phyloP scores from a whole-genome alignment of 1,140 invertebrate species.

The Saccostrea glomerata region DNA sequence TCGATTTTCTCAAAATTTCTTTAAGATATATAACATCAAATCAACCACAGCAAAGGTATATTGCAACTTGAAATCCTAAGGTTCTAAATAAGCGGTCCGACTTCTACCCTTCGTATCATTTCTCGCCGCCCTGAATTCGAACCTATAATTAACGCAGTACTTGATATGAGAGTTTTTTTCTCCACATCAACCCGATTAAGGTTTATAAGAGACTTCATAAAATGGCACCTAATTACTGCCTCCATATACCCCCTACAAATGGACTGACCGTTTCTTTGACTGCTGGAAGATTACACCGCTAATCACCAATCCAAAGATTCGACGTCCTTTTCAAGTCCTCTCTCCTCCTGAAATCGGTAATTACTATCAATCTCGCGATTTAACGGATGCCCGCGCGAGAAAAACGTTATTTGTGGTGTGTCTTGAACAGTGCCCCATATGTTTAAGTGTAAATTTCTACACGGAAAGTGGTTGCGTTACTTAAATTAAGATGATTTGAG shows the following conservation, averaged over 20 bases:
- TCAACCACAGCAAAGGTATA: no score
- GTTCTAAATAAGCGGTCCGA: not conserved
- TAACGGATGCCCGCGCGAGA: constrained; percentile 33
- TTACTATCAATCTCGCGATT: constrained; percentile 38
- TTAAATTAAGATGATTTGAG: constrained; percentile 38
- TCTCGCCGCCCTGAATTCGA: not conserved
- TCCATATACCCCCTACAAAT: constrained; percentile 23
- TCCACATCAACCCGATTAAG: constrained; percentile 33
- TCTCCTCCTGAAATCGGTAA: constrained; percentile 27
- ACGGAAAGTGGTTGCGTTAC: constrained; percentile 37
- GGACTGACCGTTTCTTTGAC: constrained; percentile 6
- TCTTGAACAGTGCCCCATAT: constrained; percentile 9
- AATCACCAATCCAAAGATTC: constrained; percentile 11
- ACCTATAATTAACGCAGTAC: constrained; percentile 11
- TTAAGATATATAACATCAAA: no score
- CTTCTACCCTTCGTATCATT: constrained; percentile 3
- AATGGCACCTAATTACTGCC: constrained; percentile 7
- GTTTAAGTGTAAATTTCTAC: constrained; percentile 37
- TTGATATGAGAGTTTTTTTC: constrained; percentile 2
- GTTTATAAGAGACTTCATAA: not conserved
- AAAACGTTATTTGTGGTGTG: constrained; percentile 19
- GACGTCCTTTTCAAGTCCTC: constrained; percentile 20
- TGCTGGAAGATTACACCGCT: constrained; percentile 18
- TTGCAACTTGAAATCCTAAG: no score
- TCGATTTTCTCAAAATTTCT: no score